Conservation (phyloP, 2,888 invertebrate species). For the Mallateleia sp. region DNA sequence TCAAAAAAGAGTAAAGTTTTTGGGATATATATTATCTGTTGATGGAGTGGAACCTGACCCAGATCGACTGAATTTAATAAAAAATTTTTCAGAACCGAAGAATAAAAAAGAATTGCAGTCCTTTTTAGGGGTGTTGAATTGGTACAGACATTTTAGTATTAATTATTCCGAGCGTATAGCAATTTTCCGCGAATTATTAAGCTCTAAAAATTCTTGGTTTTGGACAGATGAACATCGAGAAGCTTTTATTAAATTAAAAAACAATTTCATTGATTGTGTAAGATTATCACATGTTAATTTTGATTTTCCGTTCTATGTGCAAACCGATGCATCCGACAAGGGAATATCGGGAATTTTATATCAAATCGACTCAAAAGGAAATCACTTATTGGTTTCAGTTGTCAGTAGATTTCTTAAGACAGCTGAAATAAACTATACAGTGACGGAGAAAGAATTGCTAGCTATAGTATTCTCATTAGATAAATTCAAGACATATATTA, state of each 20-base stretch:
- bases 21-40: conserved; percentile 67
- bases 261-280: conserved; percentile 39
- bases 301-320: too few species aligned
- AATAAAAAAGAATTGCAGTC: too few species aligned
- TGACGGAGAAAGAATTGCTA: too few species aligned
- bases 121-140: conserved; percentile 79
- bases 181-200: conserved; percentile 52
- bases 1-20: conserved; percentile 67
- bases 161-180: conserved; percentile 40
- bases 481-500: conserved; percentile 82
- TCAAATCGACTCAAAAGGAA: too few species aligned
- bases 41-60: conserved; percentile 51
- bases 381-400: conserved; percentile 75
- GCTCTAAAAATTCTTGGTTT: conserved; percentile 15
- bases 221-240: conserved; percentile 35
- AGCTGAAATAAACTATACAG: conserved; percentile 80
- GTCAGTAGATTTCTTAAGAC: conserved; percentile 79
- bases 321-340: too few species aligned
- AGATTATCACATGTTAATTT: conserved; percentile 21
- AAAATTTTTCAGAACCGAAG: conserved; percentile 79
- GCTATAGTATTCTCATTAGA: conserved; percentile 80
- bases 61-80: conserved; percentile 77
- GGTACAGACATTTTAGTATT: conserved; percentile 69
- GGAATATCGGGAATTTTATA: too few species aligned
- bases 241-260: conserved; percentile 24